Evolutionary conservation across 92 coral and sea anemone species (phyloP), one percentile per base, ranked within the genome.

Genomic region (Ricordea florida): DNA sequence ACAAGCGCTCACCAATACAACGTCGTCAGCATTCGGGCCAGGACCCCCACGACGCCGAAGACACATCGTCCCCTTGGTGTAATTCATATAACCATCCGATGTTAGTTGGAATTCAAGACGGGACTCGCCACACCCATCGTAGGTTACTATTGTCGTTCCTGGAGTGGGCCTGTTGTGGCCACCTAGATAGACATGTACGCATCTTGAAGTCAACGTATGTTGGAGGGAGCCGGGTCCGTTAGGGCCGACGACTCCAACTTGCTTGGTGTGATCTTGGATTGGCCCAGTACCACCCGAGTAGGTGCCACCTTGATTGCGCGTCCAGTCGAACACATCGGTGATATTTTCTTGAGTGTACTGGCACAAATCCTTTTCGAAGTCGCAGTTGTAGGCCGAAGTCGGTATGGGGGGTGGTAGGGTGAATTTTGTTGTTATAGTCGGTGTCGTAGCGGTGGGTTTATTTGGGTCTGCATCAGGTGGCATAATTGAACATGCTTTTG

Each of bases 191-290:
- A 94, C 86, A 58, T 94, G 97, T 24, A 91, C 25, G 56, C 98
- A 94, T 61, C 72, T 88, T 15, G 91, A 94, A 69, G 87, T 82
- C 2, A 72, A 72, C 10, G 57, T 56, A 10, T 94, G 97, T 34
- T 85, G 94, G 25, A 94, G 68, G 0, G 98, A 94, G 10, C 98
- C 98, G 5, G 98, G 98, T 1, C 98, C 98, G 18, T 82, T 78
- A 4, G 83, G 79, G 8, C 93, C 89, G 1, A 81, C 79, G 0
- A 57, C 76, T 35, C 77, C 87, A 31, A 97, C 98, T 69, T 85
- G 93, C 16, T 81, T 82, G 36, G 98, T 88, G 69, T 94, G 98
- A 57, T 94, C 98, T 22, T 67, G 24, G 0, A 64, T 40, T 10
- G 98, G 98, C 1, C 98, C 98, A 5, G 98, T 94, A 5, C 80